Base-by-base conservation (phyloP, 1,140 invertebrate species). In the Lordiphosa clarofinis region DNA sequence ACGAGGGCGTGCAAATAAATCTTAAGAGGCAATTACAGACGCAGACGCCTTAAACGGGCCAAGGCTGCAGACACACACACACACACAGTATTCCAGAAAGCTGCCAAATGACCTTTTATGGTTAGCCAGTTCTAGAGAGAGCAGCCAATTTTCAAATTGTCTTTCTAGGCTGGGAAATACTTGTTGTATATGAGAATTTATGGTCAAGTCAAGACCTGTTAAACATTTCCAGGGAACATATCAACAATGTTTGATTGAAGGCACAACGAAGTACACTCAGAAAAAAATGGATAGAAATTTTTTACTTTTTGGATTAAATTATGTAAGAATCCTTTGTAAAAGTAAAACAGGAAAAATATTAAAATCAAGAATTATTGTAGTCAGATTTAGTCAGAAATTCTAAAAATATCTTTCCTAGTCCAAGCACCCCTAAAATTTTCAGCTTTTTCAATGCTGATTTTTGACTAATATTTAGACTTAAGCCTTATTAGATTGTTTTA, bases 1-100 rank as follows among this genome's bases (percentile, higher is more conserved):
- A 69, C 54, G 78, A 52, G 81, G 74, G 74, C 68, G 81, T 79
- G 63, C 60, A 86, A 86, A 86, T 86, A 86, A 86, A 86, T 86
- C 81, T 86, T 86, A 48, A 31, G 54, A 62, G 47, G 69, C 71
- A 81, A 81, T 75, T 75, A 81, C 71, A 69, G 63, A 40, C 53
- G 15, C 54, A 60, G 71, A 61, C 52, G 43, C 39, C 46, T 49
- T 57, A 74, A 74, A 68, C 64, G 50, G 58, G 69, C 59, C 74
- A 73, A 70, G 74, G 69, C 64, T 79, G 56, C 12, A 21, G 19
- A 40, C 13, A 40, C 38, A 40, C 39, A 31, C 28, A 31, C 28
- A 31, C 28, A 31, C 28, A 31, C n/a, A n/a, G n/a, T 10, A 39
- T 36, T 35, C 44, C 63, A 67, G 63, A 56, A 66, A 65, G 63